Base-by-base conservation (phyloP, 2,113 vertebrate species). In the Tyrannus savana region DNA sequence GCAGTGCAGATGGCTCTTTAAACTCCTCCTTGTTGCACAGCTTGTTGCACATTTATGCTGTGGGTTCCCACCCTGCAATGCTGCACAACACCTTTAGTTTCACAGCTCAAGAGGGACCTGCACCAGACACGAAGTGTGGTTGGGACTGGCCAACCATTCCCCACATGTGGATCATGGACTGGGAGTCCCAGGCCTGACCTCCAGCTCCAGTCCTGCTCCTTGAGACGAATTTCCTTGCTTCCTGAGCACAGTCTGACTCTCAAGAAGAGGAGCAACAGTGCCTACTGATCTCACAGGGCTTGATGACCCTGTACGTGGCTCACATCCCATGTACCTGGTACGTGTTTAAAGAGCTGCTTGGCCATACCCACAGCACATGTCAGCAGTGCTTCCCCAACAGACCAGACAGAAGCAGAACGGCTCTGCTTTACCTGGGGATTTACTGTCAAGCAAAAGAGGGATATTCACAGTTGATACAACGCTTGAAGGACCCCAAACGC, bases 361-460 rank as follows among this genome's bases (percentile, higher is more conserved):
- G 19, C 78, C 23, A 2, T 3, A 28, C 23, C 2, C 3, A 74
- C 33, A 82, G 35, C 56, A 35, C 4, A 2, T 0, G 0, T 5
- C 7, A 50, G 66, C 72, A 49, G 62, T 13, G 44, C 62, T 87
- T 6, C 76, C n/a, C 81, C 12, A 13, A 56, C 46, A 84, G 47
- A 28, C 33, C 73, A 83, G 89, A 69, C 9, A 12, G 89, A 94
- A 93, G 55, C 53, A 52, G 62, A 78, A 58, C 7, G 5, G 56
- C 81, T 94, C 79, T 59, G 58, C 90, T 78, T 81, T 64, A 95
- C 95, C 83, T 93, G 87, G 75, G 81, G 84, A 97, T 90, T 95
- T 94, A 81, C 58, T 75, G 56, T 23, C 31, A 44, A 82, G 64
- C 47, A 58, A 79, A 72, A 76, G 53, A 69, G 59, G 68, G 75